A percentile compares a stretch with the other conserved stretches of the same genome.
Conservation (phyloP, 2,888 invertebrate genomes). For the Phaedon cochleariae region DNA sequence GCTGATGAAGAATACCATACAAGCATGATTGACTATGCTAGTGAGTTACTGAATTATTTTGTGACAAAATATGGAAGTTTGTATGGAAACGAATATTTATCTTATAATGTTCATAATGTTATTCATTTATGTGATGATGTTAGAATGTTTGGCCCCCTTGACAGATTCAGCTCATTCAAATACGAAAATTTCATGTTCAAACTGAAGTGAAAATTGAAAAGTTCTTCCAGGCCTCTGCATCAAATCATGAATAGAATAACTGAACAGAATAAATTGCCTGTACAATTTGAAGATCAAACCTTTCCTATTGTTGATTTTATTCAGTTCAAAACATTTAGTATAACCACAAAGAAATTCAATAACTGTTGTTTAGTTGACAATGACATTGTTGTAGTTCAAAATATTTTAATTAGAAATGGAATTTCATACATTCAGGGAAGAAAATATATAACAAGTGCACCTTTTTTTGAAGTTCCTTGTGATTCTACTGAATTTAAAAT, state of each 20-base stretch:
- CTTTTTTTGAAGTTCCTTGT: constrained; percentile 12
- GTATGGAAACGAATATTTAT: constrained; percentile 13
- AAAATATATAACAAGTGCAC: neutral
- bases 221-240: neutral
- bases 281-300: neutral
- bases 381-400: constrained; percentile 13
- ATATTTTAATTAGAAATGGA: constrained; percentile 1
- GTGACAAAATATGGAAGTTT: constrained; percentile 13
- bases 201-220: constrained; percentile 9
- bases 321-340: constrained; percentile 1
- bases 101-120: constrained; percentile 23
- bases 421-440: constrained; percentile 1
- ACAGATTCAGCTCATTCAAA: constrained; percentile 13
- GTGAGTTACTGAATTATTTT: constrained; percentile 14
- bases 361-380: constrained; percentile 12
- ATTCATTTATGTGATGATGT: too few relatives aligned
- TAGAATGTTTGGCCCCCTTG: constrained; percentile 8
- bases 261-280: neutral
- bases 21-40: constrained; percentile 6
- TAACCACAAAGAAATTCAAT: neutral
- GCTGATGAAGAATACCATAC: constrained; percentile 4
- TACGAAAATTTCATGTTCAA: constrained; percentile 12
- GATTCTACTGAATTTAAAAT: constrained; percentile 13
- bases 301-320: constrained; percentile 10
- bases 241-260: neutral